Conservation (phyloP, 2,888 invertebrate genomes). For the Sepiola atlantica region DNA sequence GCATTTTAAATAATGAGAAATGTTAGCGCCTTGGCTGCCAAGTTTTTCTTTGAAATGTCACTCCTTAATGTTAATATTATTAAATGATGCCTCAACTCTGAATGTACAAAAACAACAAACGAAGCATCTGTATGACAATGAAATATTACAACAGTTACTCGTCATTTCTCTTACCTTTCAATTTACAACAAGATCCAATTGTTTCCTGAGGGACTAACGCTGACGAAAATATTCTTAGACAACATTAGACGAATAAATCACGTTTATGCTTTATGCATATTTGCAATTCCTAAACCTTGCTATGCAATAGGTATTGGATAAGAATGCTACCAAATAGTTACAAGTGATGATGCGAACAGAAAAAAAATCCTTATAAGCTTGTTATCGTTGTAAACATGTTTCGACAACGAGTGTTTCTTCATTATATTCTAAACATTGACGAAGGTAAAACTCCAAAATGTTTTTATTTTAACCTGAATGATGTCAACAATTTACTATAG, state of each 20-base stretch:
- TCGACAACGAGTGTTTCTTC: too few relatives aligned
- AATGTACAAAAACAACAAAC: background rate
- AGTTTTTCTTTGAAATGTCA: background rate
- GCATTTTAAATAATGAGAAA: background rate
- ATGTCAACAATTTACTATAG: too few relatives aligned
- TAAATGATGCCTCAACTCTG: background rate
- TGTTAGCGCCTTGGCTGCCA: too few relatives aligned
- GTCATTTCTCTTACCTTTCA: background rate
- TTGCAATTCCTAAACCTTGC: background rate
- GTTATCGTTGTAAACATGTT: too few relatives aligned
- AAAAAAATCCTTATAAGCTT: too few relatives aligned
- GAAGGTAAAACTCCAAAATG: too few relatives aligned
- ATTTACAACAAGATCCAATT: background rate
- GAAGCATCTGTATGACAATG: background rate
- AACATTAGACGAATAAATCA: background rate
- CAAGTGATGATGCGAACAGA: too few relatives aligned
- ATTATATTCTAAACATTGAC: too few relatives aligned
- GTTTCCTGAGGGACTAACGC: background rate
- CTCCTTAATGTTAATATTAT: background rate
- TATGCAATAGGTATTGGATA: background rate
- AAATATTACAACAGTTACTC: background rate
- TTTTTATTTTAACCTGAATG: too few relatives aligned
- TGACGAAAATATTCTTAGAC: background rate
- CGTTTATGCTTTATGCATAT: background rate
- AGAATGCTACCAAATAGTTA: too few relatives aligned